Conservation (phyloP, 2,113 vertebrate genomes). For the Aegithalos caudatus region DNA sequence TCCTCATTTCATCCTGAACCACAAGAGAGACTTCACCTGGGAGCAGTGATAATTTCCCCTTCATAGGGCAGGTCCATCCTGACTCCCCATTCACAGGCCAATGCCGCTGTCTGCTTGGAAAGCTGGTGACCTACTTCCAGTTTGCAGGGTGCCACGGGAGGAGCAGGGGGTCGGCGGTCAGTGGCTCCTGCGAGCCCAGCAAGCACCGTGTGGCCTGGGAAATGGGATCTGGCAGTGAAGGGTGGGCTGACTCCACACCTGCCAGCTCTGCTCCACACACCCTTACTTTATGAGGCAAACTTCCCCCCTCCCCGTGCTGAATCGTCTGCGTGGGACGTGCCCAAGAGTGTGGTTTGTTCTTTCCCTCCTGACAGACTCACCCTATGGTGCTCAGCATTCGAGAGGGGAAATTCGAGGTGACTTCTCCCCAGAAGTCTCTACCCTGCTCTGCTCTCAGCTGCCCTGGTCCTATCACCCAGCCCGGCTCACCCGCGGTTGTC, state of each 20-base stretch:
- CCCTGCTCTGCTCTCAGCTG: neutral
- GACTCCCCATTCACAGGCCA: neutral
- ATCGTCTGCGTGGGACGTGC: neutral
- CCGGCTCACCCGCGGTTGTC: neutral
- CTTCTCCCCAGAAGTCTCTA: neutral
- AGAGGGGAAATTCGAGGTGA: neutral
- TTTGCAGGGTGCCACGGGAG: neutral
- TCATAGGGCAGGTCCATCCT: neutral
- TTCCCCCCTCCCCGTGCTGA: neutral
- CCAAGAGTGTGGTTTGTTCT: neutral
- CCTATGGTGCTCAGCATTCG: neutral
- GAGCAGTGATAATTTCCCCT: neutral
- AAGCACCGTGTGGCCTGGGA: rapidly evolving
- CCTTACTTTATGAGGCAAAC: neutral
- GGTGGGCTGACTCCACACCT: neutral
- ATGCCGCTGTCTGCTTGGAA: neutral
- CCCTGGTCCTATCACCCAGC: neutral
- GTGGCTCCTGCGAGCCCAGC: neutral
- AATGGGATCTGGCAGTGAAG: neutral
- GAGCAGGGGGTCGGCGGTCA: neutral
- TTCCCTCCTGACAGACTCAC: neutral
- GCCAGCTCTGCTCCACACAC: neutral
- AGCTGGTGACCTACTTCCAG: neutral
- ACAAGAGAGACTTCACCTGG: neutral
- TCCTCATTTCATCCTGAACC: neutral